phyloP scores from a whole-genome alignment of 1,140 invertebrate species.

The Magallana gigas region DNA sequence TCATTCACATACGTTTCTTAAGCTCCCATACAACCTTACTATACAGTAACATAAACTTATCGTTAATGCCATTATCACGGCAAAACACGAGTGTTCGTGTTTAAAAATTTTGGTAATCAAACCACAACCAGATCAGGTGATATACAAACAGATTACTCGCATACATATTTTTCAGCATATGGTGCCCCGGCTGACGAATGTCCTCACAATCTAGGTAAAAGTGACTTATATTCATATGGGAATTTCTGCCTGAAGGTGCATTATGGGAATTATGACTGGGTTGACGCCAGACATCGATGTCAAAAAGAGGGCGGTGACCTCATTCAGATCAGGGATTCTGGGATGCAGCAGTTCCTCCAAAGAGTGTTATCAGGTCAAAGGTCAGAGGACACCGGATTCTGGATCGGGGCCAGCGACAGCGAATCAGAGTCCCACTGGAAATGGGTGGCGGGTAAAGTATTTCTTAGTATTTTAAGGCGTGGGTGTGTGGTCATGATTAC shows the following conservation, averaged over 20 bases:
- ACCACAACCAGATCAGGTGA: no score
- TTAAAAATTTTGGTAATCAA: no score
- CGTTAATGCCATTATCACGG: no score
- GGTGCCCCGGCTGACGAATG: not conserved
- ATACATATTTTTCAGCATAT: not conserved
- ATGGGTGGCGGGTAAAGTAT: conserved; percentile 63
- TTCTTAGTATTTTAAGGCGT: no score
- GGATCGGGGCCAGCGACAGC: conserved; percentile 67
- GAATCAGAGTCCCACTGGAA: conserved; percentile 61
- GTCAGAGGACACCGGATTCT: conserved; percentile 60
- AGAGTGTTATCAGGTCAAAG: conserved; percentile 41
- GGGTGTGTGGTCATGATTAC: no score
- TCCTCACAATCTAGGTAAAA: not conserved
- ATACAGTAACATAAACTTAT: no score
- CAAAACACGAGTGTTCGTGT: no score
- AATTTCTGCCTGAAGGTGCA: conserved; percentile 31
- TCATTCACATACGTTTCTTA: no score
- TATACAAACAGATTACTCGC: no score
- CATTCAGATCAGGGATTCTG: conserved; percentile 54
- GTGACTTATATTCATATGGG: conserved; percentile 3
- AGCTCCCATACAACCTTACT: no score
- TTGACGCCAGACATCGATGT: conserved; percentile 53
- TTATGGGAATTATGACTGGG: conserved; percentile 54
- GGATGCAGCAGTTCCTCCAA: conserved; percentile 61
- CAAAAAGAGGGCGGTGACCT: conserved; percentile 54